A percentile compares a stretch with the other conserved stretches of the same genome.
These are phyloP conservation scores for Xenopus laevis DNA, from an alignment of 2,113 vertebrate species.

Conservation along the genomic window DNA sequence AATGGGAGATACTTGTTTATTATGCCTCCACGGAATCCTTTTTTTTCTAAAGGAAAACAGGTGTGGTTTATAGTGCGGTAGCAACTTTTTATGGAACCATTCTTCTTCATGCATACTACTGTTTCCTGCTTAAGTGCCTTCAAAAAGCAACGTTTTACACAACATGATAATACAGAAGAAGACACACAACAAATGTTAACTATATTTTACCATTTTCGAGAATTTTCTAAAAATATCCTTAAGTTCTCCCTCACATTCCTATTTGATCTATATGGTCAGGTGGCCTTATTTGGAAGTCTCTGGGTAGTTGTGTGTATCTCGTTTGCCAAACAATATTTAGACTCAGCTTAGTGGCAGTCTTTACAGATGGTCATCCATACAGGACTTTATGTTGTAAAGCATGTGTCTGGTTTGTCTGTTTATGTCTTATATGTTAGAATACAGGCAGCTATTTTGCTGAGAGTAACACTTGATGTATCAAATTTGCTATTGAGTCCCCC, in stretches of 20 bases:
- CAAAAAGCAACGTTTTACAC: conserved; percentile 17
- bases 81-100: conserved; percentile 9
- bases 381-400: neutral
- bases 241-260: conserved; percentile 7
- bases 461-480: too few species aligned
- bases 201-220: neutral
- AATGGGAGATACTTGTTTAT: conserved; percentile 9
- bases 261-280: conserved; percentile 23
- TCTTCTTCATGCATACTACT: conserved; percentile 15
- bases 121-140: conserved; percentile 44
- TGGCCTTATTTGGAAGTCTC: conserved; percentile 25
- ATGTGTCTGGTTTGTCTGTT: conserved; percentile 6
- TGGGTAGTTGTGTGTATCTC: conserved; percentile 13
- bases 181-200: conserved; percentile 7
- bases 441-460: too few species aligned
- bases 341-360: neutral
- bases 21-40: conserved; percentile 1
- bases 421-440: neutral
- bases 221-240: neutral
- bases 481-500: too few species aligned
- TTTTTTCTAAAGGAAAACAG: conserved; percentile 19
- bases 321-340: conserved; percentile 20
- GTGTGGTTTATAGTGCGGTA: conserved; percentile 17
- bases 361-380: conserved; percentile 11
- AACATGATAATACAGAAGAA: conserved; percentile 18